phyloP scores from a whole-genome alignment of 2,113 vertebrate species.

The Charadrius vociferus region DNA sequence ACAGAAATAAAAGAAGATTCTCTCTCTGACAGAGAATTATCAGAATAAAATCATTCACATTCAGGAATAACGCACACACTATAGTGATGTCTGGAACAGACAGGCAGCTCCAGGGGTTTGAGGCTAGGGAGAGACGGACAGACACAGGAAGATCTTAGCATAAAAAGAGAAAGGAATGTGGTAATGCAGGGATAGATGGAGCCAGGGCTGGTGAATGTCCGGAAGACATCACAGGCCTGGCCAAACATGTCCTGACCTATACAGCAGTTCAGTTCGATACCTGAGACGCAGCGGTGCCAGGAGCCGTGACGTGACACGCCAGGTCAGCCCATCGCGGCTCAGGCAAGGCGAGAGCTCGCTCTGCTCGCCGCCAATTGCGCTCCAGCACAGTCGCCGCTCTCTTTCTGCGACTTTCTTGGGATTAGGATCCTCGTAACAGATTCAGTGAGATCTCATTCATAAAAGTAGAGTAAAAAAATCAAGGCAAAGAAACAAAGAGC shows the following conservation, averaged over 20 bases:
- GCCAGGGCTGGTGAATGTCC: neutral
- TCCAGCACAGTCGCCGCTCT: neutral
- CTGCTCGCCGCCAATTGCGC: neutral
- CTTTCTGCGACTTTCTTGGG: neutral
- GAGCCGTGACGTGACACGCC: neutral
- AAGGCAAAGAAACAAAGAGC: neutral
- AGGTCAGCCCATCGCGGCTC: fast-evolving
- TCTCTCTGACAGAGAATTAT: neutral
- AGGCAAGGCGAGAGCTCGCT: fast-evolving
- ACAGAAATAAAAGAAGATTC: neutral
- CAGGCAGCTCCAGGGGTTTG: neutral
- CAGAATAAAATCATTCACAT: neutral
- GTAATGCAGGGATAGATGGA: neutral
- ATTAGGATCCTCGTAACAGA: neutral
- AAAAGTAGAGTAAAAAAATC: neutral
- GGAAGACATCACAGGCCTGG: neutral
- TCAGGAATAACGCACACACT: neutral
- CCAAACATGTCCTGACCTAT: neutral
- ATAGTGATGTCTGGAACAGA: neutral
- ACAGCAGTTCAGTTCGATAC: neutral
- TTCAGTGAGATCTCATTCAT: neutral
- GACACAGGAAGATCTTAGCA: neutral
- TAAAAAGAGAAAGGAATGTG: slow-evolving; percentile 14
- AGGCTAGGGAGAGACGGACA: neutral
- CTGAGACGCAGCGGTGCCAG: neutral